phyloP scores from a whole-genome alignment of 2,888 invertebrate genomes.

The Thymelicus lineola region DNA sequence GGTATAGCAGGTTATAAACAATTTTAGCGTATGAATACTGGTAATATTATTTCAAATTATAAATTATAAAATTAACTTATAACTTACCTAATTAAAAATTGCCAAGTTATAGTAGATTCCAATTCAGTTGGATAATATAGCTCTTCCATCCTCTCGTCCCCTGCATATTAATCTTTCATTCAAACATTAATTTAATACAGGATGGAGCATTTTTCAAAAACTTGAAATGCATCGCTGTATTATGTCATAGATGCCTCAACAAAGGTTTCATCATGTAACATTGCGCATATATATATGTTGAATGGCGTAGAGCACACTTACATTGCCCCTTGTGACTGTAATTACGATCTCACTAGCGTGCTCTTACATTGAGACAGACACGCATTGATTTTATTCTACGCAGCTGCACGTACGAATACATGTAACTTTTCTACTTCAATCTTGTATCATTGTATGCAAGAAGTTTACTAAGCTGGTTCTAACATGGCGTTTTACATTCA shows the following conservation, averaged over 20 bases:
- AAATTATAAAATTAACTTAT: no score
- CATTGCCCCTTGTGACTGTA: constrained; percentile 31
- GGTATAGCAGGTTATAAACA: no score
- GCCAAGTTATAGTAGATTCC: no score
- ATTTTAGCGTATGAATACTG: no score
- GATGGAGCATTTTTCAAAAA: not conserved
- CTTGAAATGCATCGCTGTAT: not conserved
- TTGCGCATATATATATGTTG: constrained; percentile 12
- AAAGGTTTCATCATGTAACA: constrained; percentile 30
- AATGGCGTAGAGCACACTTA: constrained; percentile 31
- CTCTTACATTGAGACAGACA: constrained; percentile 30
- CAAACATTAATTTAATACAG: not conserved
- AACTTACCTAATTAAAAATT: no score
- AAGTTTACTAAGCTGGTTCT: no score
- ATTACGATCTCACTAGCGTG: constrained; percentile 30
- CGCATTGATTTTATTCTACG: constrained; percentile 27
- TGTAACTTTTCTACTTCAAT: not conserved
- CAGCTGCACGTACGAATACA: constrained; percentile 10
- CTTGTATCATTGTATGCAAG: constrained; percentile 4
- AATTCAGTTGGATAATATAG: no score
- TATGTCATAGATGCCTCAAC: constrained; percentile 10
- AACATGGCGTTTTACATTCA: no score
- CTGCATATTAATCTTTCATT: constrained; percentile 1
- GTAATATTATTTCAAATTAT: no score
- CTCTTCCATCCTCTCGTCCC: no score